Conservation (phyloP, 2,113 vertebrate species). For the Antechinus stuartii region DNA sequence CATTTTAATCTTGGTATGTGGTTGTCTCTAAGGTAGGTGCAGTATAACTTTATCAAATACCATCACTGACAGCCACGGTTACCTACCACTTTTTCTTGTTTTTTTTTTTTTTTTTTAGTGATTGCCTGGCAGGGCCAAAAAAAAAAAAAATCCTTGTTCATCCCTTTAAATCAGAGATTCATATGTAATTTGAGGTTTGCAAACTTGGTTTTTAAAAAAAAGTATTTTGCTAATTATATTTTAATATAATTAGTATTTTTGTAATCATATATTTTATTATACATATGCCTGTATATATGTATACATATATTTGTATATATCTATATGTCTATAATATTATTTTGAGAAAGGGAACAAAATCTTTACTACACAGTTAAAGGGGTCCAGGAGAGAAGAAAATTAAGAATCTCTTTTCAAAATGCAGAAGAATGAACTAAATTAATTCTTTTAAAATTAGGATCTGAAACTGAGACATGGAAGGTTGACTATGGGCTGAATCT, state of each 20-base stretch:
- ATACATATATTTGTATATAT: no score
- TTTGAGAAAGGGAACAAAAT: not conserved
- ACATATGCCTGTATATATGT: no score
- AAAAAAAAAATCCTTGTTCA: not conserved
- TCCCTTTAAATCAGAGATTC: not conserved
- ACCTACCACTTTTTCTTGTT: fast-evolving
- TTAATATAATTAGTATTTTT: not conserved
- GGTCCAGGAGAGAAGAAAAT: not conserved
- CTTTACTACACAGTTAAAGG: not conserved
- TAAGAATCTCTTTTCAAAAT: not conserved
- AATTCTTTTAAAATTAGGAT: not conserved
- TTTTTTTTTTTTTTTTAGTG: no score
- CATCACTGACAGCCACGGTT: fast-evolving
- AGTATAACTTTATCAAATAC: not conserved
- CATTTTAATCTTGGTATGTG: not conserved
- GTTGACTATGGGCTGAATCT: not conserved
- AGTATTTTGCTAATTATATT: not conserved
- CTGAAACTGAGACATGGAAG: not conserved
- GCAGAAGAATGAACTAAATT: fast-evolving
- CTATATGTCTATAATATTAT: not conserved
- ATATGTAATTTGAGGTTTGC: not conserved
- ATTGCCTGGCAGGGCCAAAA: not conserved
- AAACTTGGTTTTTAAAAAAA: not conserved
- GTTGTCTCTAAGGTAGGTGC: not conserved
- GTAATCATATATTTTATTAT: not conserved